These are phyloP conservation scores for Clamator glandarius DNA, from an alignment of 2,797 vertebrate species.

Conservation along the genomic window DNA sequence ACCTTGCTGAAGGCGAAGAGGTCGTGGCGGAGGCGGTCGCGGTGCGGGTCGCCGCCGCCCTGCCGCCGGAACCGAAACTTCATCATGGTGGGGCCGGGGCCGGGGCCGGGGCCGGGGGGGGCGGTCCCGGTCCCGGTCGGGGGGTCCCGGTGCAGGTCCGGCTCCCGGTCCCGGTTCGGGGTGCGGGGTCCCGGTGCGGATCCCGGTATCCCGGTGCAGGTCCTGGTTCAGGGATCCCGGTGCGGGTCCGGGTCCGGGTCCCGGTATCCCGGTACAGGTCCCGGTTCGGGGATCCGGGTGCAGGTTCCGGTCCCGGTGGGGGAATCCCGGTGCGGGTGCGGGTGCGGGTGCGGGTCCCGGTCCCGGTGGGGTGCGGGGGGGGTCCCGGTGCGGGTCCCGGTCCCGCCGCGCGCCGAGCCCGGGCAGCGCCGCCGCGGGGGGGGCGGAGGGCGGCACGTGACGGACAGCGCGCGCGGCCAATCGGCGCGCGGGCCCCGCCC, in stretches of 20 bases:
- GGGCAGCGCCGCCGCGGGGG: slow-evolving; percentile 42
- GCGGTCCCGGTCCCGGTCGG: too few species aligned
- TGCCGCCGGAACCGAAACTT: slow-evolving; percentile 97
- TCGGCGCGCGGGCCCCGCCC: not conserved
- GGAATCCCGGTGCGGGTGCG: too few species aligned
- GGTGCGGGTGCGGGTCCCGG: not conserved
- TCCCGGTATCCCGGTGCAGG: too few species aligned
- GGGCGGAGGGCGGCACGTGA: not conserved
- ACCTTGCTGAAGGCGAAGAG: slow-evolving; percentile 97
- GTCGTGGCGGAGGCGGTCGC: slow-evolving; percentile 94
- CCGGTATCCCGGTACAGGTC: not conserved
- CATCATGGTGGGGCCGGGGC: slow-evolving; percentile 86
- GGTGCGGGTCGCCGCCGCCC: slow-evolving; percentile 93
- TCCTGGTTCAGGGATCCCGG: too few species aligned
- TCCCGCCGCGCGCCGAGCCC: not conserved
- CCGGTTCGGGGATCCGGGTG: too few species aligned
- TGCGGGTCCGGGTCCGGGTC: too few species aligned
- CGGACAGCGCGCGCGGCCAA: not conserved
- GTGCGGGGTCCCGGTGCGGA: not conserved
- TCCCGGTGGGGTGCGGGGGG: too few species aligned
- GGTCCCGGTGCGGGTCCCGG: not conserved
- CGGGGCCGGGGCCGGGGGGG: not conserved
- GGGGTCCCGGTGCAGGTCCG: too few species aligned
- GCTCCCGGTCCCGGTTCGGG: not conserved
- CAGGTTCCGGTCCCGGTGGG: too few species aligned